These are phyloP conservation scores for Erpetoichthys calabaricus DNA, from an alignment of 2,797 vertebrate species.

Conservation along the genomic window DNA sequence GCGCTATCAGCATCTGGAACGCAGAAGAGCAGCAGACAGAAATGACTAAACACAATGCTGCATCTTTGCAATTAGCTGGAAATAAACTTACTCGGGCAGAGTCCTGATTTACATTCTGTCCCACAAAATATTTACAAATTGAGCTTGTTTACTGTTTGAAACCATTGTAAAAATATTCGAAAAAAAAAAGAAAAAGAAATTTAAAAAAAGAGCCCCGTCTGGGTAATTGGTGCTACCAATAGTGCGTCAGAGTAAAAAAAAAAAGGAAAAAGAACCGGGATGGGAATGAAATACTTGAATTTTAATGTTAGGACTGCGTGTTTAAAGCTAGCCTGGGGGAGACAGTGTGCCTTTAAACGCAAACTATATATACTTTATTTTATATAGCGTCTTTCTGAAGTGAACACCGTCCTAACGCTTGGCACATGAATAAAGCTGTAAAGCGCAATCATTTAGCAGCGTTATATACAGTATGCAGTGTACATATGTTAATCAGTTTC, in stretches of 20 bases:
- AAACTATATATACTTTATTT: no score
- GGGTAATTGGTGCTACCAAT: conserved; percentile 43
- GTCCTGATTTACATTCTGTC: conserved; percentile 44
- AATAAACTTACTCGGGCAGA: conserved; percentile 49
- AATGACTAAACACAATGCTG: conserved; percentile 26
- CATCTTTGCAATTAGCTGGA: conserved; percentile 50
- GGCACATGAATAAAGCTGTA: no score
- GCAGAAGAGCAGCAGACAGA: conserved; percentile 22
- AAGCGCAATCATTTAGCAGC: no score
- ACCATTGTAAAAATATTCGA: conserved; percentile 36
- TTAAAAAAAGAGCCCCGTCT: conserved; percentile 23
- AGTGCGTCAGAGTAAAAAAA: conserved; percentile 36
- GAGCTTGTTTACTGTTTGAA: neutral
- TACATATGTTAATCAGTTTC: no score
- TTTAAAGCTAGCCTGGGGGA: no score
- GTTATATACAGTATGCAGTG: no score
- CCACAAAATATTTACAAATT: conserved; percentile 39
- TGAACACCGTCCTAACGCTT: no score
- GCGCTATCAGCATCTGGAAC: conserved; percentile 52
- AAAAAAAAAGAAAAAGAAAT: no score
- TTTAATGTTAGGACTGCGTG: no score
- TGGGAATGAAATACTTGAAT: no score
- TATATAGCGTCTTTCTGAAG: no score
- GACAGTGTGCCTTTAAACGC: no score
- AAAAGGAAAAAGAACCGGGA: neutral